These are phyloP conservation scores for Stictocephala bisonia DNA, from an alignment of 2,888 invertebrate species.

Conservation along the genomic window DNA sequence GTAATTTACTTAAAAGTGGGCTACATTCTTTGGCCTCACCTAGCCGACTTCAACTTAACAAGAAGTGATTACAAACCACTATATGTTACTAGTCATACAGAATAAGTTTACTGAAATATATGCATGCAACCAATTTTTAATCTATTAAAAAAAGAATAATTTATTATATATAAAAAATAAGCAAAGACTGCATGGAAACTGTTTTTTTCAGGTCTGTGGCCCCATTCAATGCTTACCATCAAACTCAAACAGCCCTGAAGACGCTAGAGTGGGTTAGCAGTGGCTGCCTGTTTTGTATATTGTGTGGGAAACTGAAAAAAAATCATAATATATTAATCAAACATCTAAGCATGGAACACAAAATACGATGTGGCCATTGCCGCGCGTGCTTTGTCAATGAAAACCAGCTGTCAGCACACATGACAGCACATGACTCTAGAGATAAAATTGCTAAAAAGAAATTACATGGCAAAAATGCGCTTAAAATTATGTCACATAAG, in stretches of 20 bases:
- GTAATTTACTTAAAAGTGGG: too few relatives aligned
- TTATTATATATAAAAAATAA: too few relatives aligned
- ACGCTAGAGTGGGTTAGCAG: constrained; percentile 7
- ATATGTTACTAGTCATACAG: too few relatives aligned
- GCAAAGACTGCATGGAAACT: too few relatives aligned
- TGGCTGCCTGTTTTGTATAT: constrained; percentile 8
- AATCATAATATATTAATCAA: constrained; percentile 14
- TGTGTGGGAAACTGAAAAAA: constrained; percentile 16
- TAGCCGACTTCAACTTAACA: too few relatives aligned
- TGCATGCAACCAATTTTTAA: background rate
- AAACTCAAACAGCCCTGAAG: constrained; percentile 33
- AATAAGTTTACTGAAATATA: too few relatives aligned
- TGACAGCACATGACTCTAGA: background rate
- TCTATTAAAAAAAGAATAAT: background rate
- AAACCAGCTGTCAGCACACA: background rate
- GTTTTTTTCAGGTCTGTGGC: constrained; percentile 41
- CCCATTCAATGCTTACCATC: constrained; percentile 39
- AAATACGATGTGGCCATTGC: constrained; percentile 18
- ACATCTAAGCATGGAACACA: constrained; percentile 5
- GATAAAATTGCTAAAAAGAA: background rate
- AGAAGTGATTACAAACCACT: too few relatives aligned
- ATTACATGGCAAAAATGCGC: background rate
- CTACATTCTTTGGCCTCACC: too few relatives aligned
- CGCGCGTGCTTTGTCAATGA: background rate
- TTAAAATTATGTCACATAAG: background rate